Evolutionary conservation across 2,113 vertebrate genomes (phyloP).

Genomic region (Pygoscelis adeliae): DNA sequence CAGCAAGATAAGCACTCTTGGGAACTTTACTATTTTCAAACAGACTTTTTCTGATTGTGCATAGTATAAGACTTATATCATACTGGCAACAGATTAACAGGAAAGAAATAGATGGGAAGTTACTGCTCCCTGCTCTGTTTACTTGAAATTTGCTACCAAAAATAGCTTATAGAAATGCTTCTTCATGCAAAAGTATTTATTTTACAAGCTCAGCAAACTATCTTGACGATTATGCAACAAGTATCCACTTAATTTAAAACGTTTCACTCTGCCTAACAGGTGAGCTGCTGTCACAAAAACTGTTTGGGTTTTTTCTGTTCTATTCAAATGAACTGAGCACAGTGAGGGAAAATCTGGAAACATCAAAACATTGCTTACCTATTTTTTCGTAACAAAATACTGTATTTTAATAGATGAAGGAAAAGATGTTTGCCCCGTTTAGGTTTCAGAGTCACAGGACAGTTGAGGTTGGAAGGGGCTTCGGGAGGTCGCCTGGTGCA

Average conservation of each 20-base stretch:
- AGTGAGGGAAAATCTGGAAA: background rate
- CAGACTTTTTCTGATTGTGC: background rate
- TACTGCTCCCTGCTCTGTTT: background rate
- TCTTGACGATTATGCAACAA: background rate
- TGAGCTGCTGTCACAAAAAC: background rate
- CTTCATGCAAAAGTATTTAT: background rate
- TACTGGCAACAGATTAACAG: background rate
- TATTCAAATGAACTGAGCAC: background rate
- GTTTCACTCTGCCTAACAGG: background rate
- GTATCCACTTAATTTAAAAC: background rate
- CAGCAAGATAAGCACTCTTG: background rate
- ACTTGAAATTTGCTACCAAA: background rate
- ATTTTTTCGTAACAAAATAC: background rate
- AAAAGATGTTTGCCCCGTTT: background rate
- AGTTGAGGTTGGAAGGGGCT: background rate
- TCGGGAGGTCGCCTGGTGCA: background rate
- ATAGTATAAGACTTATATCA: background rate
- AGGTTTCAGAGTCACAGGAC: background rate
- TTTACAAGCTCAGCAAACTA: background rate
- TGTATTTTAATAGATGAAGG: background rate
- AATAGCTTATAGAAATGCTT: background rate
- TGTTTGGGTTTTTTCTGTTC: rapidly evolving
- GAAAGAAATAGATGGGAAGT: conserved; percentile 2
- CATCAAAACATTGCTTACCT: background rate
- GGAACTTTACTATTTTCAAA: background rate